Base-by-base conservation (phyloP, 2,113 vertebrate species). In the Lates calcarifer region DNA sequence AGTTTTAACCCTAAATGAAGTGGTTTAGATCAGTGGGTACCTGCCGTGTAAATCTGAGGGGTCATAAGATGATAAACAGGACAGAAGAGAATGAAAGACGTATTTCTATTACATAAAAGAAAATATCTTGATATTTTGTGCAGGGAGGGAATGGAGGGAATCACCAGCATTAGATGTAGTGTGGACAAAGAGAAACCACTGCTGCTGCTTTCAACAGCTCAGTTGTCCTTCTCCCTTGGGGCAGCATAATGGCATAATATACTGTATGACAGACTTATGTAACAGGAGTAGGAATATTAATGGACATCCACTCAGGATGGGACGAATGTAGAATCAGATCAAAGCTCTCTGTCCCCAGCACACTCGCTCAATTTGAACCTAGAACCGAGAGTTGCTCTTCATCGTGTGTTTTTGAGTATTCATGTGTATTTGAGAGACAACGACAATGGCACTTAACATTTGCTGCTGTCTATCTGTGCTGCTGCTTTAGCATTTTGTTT, bases 261-360 rank as follows among this genome's bases (percentile, higher is more conserved):
- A 85, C 72, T 85, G 82, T 77, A 87, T 84, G 86, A 66, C 70
- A 66, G 39, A 41, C 62, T 93, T 92, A 92, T 86, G 83, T 93
- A 94, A 92, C 87, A 65, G 74, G 45, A 84, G 82, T 57, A 85
- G 79, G 74, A 90, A 91, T 91, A 90, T 90, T 93, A 91, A 91
- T 93, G 90, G 83, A 82, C 20, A 80, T 74, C 90, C 86, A 80
- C 75, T 83, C 62, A 45, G 83, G 73, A 82, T 67, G 70, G 51
- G 82, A 71, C 24, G 5, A 80, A 89, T 81, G 81, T 78, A 55
- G 81, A 81, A 83, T 87, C 73, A 70, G 61, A 87, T 85, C 88
- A 85, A 84, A 85, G 83, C 82, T 72, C 51, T 79, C 31, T 68
- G 67, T 79, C 65, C 37, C 63, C 47, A 8, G 61, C 28, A 51